Base-by-base conservation (phyloP, 2,113 vertebrate genomes). In the Vidua chalybeata region DNA sequence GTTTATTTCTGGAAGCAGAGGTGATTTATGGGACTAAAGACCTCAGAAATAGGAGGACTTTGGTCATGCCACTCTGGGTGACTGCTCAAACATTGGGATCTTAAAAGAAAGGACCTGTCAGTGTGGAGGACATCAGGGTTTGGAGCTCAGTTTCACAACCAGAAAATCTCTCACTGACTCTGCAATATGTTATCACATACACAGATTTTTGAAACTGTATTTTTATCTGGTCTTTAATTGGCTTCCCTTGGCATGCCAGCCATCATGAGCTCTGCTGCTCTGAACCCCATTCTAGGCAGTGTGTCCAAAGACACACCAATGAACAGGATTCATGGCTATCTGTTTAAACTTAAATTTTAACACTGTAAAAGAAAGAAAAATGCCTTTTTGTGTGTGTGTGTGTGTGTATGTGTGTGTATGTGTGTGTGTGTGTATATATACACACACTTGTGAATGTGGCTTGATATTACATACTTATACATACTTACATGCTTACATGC, bases 51-150 rank as follows among this genome's bases (percentile, higher is more conserved):
- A 62, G 46, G 31, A 81, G 24, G 35, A 74, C 21, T 66, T 56
- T 0, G 0, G 10, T 59, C 26, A 37, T 55, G 9, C 5, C 5
- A 6, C 52, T 68, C 54, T 31, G 22, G 3, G 7, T 27, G 18
- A 21, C 33, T 64, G 45, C 18, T 93, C 77, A 82, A 9, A 71
- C 8, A 61, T 55, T 17, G 27, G 15, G 8, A n/a, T 87, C 20
- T 63, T 72, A 21, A 15, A 71, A 75, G 23, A 71, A 74, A 78
- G 10, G 7, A 49, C 9, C 35, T 84, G 17, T 28, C n/a, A 28
- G 5, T 59, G 23, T 48, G 45, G 4, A 67, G 22, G 37, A 78
- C 15, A 14, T 33, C 26, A 58, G n/a, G 4, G 5, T 49, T 31
- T 66, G 31, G 13, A 94, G 21, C 9, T 74, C 41, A 93, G 3